Percentiles rank a stretch among this genome's conserved stretches.
Conservation (phyloP, 1,140 invertebrate genomes). For the Teleopsis dalmanni region DNA sequence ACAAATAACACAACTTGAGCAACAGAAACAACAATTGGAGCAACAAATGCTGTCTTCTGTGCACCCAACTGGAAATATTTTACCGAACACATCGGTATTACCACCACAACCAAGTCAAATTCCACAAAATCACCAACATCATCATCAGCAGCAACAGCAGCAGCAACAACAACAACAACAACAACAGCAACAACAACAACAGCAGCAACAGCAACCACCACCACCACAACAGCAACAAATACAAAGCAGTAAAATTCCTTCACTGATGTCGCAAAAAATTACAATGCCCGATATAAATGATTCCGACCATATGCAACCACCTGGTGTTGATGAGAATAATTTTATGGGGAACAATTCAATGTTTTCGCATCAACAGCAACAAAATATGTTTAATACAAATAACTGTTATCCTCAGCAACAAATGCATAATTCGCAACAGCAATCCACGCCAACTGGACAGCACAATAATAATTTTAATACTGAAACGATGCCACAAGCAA, state of each 20-base stretch:
- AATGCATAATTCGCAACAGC: slow-evolving; percentile 1
- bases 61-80: slow-evolving; percentile 13
- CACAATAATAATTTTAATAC: background rate
- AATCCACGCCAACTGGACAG: background rate
- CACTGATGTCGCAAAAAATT: slow-evolving; percentile 14
- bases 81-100: slow-evolving; percentile 21
- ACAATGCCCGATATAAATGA: slow-evolving; percentile 22
- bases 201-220: no score
- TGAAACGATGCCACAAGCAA: slow-evolving; percentile 26
- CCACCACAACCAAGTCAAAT: slow-evolving; percentile 27
- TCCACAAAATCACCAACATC: no score
- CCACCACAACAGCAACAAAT: slow-evolving; percentile 3
- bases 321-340: slow-evolving; percentile 5
- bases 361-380: background rate
- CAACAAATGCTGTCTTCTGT: slow-evolving; percentile 51
- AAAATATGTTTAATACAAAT: slow-evolving; percentile 7
- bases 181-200: slow-evolving; percentile 8
- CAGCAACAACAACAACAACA: slow-evolving; percentile 16
- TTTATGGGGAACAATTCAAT: background rate
- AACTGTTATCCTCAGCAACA: slow-evolving; percentile 15
- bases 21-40: slow-evolving; percentile 69
- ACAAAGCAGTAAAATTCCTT: slow-evolving; percentile 6
- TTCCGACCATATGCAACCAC: slow-evolving; percentile 12
- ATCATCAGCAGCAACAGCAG: slow-evolving; percentile 19
- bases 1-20: slow-evolving; percentile 75